Evolutionary conservation across 2,797 vertebrate species (phyloP), one percentile per base, ranked within the genome.

Genomic region (Diplodus sargus): DNA sequence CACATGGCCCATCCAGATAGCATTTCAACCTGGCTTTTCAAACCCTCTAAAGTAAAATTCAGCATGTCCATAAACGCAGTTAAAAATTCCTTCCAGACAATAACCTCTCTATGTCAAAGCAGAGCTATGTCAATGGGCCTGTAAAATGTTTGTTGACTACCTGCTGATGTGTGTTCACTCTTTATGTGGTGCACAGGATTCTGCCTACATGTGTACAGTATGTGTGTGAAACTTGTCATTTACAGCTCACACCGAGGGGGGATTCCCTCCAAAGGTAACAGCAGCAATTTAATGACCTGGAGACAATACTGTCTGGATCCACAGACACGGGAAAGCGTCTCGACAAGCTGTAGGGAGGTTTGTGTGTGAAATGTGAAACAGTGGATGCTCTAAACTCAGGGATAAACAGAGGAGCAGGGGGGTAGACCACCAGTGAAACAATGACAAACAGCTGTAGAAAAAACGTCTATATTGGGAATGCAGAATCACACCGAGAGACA

Each of bases 41-140:
- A 74, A 71, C 34, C 39, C 17, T 61, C 74, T 49, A 68, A 86
- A 90, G 83, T 80, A 67, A 74, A 89, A 87, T 88, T 83, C 86
- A 86, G 49, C 76, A 81, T 87, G 88, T 86, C 81, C 42, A 68
- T 82, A 87, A 92, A 90, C 65, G 75, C 61, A 63, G 69, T 71
- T 81, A 49, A 86, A 88, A 83, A 90, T 85, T 87, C 87, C 84
- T 88, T 71, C 80, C 85, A 67, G 66, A 88, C 74, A 81, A 79
- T 89, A 89, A 90, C 82, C 72, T 73, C 61, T 76, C 57, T 8
- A 51, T 84, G 80, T 87, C 56, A 86, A 88, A 85, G 85, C 60
- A 42, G 16, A 72, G 68, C 66, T 80, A 82, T 82, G 74, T 90
- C 82, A 87, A 77, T 75, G 63, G 81, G 80, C 76, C 83, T 84